Conservation (phyloP, 1,140 invertebrate species). For the Pseudomyrmex pallidus region DNA sequence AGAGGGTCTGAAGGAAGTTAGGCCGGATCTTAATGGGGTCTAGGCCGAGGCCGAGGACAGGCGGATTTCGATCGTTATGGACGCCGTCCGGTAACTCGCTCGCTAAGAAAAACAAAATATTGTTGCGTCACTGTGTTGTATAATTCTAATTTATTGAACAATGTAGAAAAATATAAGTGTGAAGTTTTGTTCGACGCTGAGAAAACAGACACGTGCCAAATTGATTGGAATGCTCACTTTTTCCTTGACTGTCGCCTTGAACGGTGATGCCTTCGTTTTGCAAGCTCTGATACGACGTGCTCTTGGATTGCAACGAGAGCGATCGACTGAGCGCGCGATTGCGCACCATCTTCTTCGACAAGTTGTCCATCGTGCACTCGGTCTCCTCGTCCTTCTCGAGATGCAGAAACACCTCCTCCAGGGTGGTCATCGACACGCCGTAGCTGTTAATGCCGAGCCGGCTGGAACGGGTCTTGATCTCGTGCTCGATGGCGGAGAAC, state of each 20-base stretch:
- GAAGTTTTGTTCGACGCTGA: not conserved
- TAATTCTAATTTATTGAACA: no score
- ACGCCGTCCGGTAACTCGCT: conserved; percentile 81
- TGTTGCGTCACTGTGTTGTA: no score
- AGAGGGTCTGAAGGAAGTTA: conserved; percentile 85
- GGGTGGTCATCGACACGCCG: conserved; percentile 96
- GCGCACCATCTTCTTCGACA: conserved; percentile 90
- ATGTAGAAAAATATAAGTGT: no score
- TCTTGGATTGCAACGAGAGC: conserved; percentile 89
- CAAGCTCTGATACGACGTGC: conserved; percentile 89
- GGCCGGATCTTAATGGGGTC: conserved; percentile 86
- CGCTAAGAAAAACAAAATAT: conserved; percentile 46
- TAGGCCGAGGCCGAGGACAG: conserved; percentile 85
- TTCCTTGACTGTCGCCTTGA: conserved; percentile 81
- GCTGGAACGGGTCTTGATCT: conserved; percentile 88
- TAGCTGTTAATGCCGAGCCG: conserved; percentile 92
- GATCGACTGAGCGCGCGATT: conserved; percentile 89
- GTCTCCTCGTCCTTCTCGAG: conserved; percentile 90
- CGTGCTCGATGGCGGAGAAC: conserved; percentile 91
- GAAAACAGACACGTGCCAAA: not conserved
- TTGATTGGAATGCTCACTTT: conserved; percentile 71
- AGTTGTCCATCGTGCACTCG: conserved; percentile 88
- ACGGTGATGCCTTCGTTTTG: conserved; percentile 87
- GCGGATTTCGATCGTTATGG: conserved; percentile 81
- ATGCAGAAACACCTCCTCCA: conserved; percentile 94